Base-by-base conservation (phyloP, 2,888 invertebrate species). In the Tillus elongatus region DNA sequence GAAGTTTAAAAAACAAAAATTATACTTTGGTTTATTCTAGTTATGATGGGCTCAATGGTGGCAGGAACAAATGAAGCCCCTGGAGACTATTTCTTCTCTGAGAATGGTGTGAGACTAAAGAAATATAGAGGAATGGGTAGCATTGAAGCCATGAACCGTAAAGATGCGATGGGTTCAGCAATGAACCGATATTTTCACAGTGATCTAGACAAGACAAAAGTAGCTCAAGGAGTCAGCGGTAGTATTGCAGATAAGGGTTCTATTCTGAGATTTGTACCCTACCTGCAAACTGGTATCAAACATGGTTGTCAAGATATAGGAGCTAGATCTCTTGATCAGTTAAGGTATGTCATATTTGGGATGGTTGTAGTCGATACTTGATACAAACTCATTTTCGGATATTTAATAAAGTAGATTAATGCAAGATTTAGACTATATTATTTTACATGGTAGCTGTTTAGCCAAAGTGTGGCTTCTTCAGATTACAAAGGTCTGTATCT, bases 101-200 rank as follows among this genome's bases (percentile, higher is more conserved):
- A 97, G 67, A n/a, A n/a, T n/a, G 97, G 97, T 40, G 96, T 98
- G 0, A 77, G 97, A 35, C 70, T 98, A 37, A 98, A 98, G 69
- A 98, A 98, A 62, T 98, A 97, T 63, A 77, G 98, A 52, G 97
- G 97, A 14, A 98, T 98, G 97, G 98, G 95, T 14, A 92, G 95
- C 36, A 71, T 98, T 45, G 98, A 98, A 67, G 97, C 97, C 2
- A 98, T 98, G 97, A 90, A 96, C 59, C 79, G 87, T 35, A 83
- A 84, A 57, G 89, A 89, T 64, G 83, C 86, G 1, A 81, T 80
- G 53, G 87, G 87, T 3, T 73, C 80, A 0, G 89, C 89, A 1
- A 86, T 88, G 85, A 85, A 86, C 44, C 74, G 88, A 43, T 72
- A 72, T 53, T 71, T 70, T 47, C 70, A 70, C 45, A 93, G 89